Conservation (phyloP, 2,888 invertebrate genomes). For the Plebejus argus region DNA sequence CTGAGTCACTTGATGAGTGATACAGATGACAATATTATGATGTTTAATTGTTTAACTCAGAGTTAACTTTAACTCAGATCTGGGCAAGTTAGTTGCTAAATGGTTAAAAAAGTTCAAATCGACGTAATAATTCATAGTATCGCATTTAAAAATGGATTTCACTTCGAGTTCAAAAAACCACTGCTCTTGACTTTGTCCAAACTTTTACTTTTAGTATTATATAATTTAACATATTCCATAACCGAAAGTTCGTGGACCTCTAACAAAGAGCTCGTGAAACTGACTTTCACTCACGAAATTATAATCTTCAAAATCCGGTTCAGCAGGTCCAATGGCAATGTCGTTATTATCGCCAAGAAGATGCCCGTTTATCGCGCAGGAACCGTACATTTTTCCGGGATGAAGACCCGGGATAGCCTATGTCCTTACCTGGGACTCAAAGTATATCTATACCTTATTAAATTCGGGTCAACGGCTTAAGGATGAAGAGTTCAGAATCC, state of each 20-base stretch:
- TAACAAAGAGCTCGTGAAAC: slow-evolving; percentile 56
- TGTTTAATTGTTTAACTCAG: no score
- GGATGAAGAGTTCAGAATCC: no score
- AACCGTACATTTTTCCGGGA: background rate
- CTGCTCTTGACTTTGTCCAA: slow-evolving; percentile 28
- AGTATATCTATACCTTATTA: slow-evolving; percentile 33
- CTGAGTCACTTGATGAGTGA: no score
- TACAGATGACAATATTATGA: no score
- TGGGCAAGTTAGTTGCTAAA: no score
- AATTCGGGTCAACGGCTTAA: slow-evolving; percentile 58
- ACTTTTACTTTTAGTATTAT: slow-evolving; percentile 26
- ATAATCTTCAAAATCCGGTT: slow-evolving; percentile 60
- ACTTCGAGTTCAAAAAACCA: slow-evolving; percentile 14
- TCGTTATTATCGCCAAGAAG: slow-evolving; percentile 22
- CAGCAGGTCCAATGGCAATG: slow-evolving; percentile 46
- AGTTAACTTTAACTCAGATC: no score
- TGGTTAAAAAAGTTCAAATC: background rate
- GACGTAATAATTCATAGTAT: background rate
- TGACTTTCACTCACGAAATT: slow-evolving; percentile 69
- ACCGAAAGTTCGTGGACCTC: slow-evolving; percentile 67
- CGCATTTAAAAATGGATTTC: background rate
- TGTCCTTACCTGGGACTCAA: no score
- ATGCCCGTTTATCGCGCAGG: background rate
- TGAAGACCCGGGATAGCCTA: no score
- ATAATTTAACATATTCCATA: slow-evolving; percentile 52